phyloP scores from a whole-genome alignment of 2,113 vertebrate species.

The Ursus arctos region DNA sequence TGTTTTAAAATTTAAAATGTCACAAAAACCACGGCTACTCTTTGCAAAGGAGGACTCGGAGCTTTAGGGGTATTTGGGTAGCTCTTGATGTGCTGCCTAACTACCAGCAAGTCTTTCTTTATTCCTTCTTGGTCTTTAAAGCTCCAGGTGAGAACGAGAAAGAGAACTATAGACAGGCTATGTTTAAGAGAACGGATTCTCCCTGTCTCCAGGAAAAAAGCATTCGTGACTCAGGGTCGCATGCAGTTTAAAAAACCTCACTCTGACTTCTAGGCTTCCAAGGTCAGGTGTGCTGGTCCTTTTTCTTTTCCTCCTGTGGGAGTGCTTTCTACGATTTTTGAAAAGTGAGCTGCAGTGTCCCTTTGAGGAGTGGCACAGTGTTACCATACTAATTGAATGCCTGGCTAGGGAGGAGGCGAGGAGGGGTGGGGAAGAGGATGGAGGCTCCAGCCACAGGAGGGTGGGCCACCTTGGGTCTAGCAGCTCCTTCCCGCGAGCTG shows the following conservation, averaged over 20 bases:
- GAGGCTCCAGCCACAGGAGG: not conserved
- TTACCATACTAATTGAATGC: constrained; percentile 25
- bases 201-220: not conserved
- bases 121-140: not conserved
- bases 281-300: not conserved
- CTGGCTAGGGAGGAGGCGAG: not conserved
- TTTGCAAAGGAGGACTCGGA: too few relatives aligned
- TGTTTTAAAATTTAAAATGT: not conserved
- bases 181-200: accelerated
- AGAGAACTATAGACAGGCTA: accelerated
- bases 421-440: accelerated
- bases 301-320: not conserved
- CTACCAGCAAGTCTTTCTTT: too few relatives aligned
- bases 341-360: not conserved
- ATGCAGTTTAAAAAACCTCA: not conserved
- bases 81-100: not conserved
- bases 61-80: accelerated
- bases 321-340: not conserved
- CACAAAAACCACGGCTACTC: accelerated
- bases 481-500: accelerated
- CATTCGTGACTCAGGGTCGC: accelerated
- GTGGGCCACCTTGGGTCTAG: accelerated
- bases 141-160: not conserved
- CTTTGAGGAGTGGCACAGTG: constrained; percentile 8
- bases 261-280: not conserved